Percentiles rank a stretch among this genome's conserved stretches.
Conservation (phyloP, 2,888 invertebrate species). For the Brachylomia viminalis region DNA sequence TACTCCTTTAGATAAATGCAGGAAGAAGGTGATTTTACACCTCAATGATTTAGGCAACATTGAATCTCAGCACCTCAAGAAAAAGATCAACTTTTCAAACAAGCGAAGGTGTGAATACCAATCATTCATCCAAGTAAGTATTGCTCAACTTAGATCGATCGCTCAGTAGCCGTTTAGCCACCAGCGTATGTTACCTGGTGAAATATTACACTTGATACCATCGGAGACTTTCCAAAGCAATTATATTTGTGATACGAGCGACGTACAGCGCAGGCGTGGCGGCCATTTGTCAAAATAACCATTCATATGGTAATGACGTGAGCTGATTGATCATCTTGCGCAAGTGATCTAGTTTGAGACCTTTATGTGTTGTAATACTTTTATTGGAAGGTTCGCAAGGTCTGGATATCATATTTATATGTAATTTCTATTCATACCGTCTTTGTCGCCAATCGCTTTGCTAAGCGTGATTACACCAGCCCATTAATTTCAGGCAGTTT, state of each 20-base stretch:
- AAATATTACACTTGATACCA: constrained; percentile 62
- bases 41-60: neutral
- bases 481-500: neutral
- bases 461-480: neutral
- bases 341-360: constrained; percentile 54
- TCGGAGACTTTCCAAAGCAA: constrained; percentile 63
- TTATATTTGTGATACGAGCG: constrained; percentile 57
- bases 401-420: neutral
- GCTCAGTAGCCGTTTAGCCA: constrained; percentile 45
- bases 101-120: constrained; percentile 26
- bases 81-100: neutral
- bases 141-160: constrained; percentile 37
- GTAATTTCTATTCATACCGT: neutral
- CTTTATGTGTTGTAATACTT: constrained; percentile 41
- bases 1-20: too few relatives aligned
- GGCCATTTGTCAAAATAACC: constrained; percentile 65
- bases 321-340: constrained; percentile 60
- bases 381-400: constrained; percentile 14
- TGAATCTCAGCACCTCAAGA: neutral
- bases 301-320: constrained; percentile 61
- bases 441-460: neutral
- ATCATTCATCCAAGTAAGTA: constrained; percentile 19
- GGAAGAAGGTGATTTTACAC: too few relatives aligned
- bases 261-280: constrained; percentile 48
- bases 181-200: constrained; percentile 43